Conservation (phyloP, 2,888 invertebrate genomes). For the Aplocera efformata region DNA sequence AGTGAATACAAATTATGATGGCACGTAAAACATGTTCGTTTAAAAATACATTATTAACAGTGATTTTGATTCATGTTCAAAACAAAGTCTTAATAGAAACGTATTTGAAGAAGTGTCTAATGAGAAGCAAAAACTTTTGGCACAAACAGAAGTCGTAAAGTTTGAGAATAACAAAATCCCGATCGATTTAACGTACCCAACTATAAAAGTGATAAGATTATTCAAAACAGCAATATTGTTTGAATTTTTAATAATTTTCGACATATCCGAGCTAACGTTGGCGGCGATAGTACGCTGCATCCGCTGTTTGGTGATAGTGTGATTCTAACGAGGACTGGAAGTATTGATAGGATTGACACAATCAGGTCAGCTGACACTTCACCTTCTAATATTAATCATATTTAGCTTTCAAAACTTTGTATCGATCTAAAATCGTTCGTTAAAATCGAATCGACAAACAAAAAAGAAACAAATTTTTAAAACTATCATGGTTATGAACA, state of each 20-base stretch:
- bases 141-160: slow-evolving; percentile 26
- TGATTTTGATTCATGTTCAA: no score
- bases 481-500: no score
- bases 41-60: no score
- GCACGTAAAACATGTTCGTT: no score
- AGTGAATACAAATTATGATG: no score
- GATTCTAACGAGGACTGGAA: slow-evolving; percentile 12
- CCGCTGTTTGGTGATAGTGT: slow-evolving; percentile 40
- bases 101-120: slow-evolving; percentile 8
- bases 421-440: no score
- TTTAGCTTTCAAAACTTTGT: no score
- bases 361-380: slow-evolving; percentile 16
- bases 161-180: slow-evolving; percentile 40
- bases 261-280: slow-evolving; percentile 45
- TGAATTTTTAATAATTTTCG: slow-evolving; percentile 31
- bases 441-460: no score
- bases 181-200: slow-evolving; percentile 32
- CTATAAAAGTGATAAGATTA: slow-evolving; percentile 15
- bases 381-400: background rate
- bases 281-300: slow-evolving; percentile 43
- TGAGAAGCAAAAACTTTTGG: slow-evolving; percentile 9
- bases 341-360: slow-evolving; percentile 18
- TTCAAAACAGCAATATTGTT: slow-evolving; percentile 39
- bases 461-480: no score
- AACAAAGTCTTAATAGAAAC: slow-evolving; percentile 1